A percentile compares a stretch with the other conserved stretches of the same genome.
Evolutionary conservation across 2,888 invertebrate species (phyloP).

Genomic region (Entomobrya multifasciata): DNA sequence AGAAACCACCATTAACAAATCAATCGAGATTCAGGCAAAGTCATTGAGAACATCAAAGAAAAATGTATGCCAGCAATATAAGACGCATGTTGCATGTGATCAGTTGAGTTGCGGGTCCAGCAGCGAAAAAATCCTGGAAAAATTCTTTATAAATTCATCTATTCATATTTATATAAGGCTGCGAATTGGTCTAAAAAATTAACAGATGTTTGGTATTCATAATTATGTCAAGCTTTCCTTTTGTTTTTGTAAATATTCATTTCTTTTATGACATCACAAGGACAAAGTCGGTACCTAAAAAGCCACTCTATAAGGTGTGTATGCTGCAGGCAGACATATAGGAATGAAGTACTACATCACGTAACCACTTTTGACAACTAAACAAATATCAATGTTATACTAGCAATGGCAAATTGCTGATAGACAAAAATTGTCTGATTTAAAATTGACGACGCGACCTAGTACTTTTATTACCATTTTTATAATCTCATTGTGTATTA

Average conservation of each 20-base stretch:
- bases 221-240: neutral
- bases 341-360: neutral
- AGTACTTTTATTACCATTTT: conserved; percentile 1
- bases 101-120: too few species aligned
- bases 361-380: neutral
- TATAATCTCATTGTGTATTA: neutral
- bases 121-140: neutral
- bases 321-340: too few species aligned
- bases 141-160: neutral
- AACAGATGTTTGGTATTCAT: neutral
- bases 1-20: neutral
- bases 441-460: conserved; percentile 30
- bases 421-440: neutral
- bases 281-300: too few species aligned
- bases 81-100: neutral
- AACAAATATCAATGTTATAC: neutral
- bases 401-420: neutral
- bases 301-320: too few species aligned
- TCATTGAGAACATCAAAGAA: neutral
- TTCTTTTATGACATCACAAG: neutral
- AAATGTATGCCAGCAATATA: too few species aligned
- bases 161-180: neutral
- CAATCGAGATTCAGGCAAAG: too few species aligned
- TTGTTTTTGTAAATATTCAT: neutral
- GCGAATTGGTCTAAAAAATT: neutral